phyloP scores from a whole-genome alignment of 1,140 invertebrate species.

The Pectinophora gossypiella region DNA sequence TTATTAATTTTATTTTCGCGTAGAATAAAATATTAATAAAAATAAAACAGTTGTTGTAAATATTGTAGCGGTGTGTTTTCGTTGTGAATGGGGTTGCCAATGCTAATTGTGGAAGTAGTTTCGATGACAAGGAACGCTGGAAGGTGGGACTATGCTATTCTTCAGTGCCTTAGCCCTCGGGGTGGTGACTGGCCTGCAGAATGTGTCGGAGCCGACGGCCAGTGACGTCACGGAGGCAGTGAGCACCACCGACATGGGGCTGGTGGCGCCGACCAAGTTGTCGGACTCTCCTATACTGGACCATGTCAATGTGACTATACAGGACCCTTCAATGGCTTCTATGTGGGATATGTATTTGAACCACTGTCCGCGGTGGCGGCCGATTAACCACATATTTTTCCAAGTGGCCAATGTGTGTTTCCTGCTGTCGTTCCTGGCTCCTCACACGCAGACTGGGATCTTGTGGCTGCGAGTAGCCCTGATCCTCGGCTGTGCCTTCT shows the following conservation, averaged over 20 bases:
- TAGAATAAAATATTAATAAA: constrained; percentile 1
- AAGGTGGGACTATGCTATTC: constrained; percentile 67
- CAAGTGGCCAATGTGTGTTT: constrained; percentile 90
- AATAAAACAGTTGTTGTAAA: background rate
- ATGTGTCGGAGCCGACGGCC: constrained; percentile 32
- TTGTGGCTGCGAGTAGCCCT: constrained; percentile 86
- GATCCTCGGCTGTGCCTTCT: constrained; percentile 86
- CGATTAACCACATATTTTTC: constrained; percentile 85
- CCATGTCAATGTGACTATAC: constrained; percentile 56
- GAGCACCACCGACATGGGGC: constrained; percentile 40
- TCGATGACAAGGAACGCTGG: constrained; percentile 57
- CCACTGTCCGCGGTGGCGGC: constrained; percentile 77
- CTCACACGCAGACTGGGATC: constrained; percentile 86
- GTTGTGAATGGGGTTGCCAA: constrained; percentile 28
- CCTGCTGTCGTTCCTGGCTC: constrained; percentile 86
- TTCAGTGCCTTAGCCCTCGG: constrained; percentile 69
- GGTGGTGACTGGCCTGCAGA: constrained; percentile 62
- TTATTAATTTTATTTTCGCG: constrained; percentile 30
- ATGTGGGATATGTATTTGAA: constrained; percentile 71
- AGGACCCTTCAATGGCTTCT: constrained; percentile 45
- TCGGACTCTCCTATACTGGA: constrained; percentile 29
- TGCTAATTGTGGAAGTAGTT: constrained; percentile 47
- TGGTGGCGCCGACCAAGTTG: constrained; percentile 46
- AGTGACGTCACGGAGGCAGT: constrained; percentile 19
- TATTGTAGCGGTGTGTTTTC: background rate